Conservation (phyloP, 1,140 invertebrate genomes). For the Ditylenchus dipsaci region DNA sequence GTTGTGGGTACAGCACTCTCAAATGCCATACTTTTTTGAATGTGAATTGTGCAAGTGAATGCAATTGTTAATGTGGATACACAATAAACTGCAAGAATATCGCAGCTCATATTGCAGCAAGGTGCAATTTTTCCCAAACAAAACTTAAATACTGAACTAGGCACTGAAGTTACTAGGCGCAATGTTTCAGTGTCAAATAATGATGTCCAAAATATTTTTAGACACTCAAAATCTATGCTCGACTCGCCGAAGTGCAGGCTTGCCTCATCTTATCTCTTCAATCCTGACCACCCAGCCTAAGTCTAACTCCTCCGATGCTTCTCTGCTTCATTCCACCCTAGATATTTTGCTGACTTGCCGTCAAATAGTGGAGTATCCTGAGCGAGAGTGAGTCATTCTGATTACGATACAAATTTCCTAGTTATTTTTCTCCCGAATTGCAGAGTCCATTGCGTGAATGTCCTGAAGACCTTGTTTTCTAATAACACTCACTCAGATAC, state of each 20-base stretch:
- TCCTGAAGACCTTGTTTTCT: slow-evolving; percentile 35
- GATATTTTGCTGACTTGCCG: slow-evolving; percentile 6
- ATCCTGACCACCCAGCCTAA: slow-evolving; percentile 40
- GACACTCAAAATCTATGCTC: slow-evolving; percentile 40
- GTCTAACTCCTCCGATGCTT: not conserved
- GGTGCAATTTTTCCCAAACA: too few relatives aligned
- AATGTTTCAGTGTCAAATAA: too few relatives aligned
- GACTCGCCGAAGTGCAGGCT: slow-evolving; percentile 46
- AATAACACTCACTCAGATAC: slow-evolving; percentile 27
- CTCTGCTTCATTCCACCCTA: slow-evolving; percentile 1
- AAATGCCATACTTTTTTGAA: too few relatives aligned
- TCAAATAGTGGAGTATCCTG: slow-evolving; percentile 17
- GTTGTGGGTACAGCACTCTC: too few relatives aligned
- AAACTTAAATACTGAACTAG: too few relatives aligned
- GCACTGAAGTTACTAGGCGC: too few relatives aligned
- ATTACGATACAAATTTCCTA: not conserved
- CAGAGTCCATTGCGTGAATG: slow-evolving; percentile 48
- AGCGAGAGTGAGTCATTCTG: slow-evolving; percentile 36
- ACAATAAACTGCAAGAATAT: too few relatives aligned
- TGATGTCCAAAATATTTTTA: slow-evolving; percentile 20
- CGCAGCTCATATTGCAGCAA: too few relatives aligned
- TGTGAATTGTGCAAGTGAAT: too few relatives aligned
- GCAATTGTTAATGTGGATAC: too few relatives aligned
- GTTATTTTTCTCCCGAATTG: slow-evolving; percentile 8
- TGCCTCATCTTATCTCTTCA: slow-evolving; percentile 45